These are phyloP conservation scores for Platysternon megacephalum DNA, from an alignment of 2,113 vertebrate genomes.

Conservation along the genomic window DNA sequence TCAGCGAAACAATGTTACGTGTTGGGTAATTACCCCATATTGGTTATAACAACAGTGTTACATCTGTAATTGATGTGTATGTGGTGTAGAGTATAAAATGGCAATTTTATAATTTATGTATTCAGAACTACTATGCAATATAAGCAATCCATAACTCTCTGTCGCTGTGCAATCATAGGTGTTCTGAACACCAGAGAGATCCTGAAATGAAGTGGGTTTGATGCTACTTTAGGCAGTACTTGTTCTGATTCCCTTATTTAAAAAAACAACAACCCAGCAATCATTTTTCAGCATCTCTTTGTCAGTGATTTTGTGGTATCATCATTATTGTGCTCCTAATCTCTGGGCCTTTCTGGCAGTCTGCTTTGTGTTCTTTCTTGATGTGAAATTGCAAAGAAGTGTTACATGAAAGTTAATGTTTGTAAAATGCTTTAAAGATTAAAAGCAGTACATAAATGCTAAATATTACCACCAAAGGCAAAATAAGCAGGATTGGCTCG, in stretches of 20 bases:
- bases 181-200: background rate
- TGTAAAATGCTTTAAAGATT: conserved; percentile 57
- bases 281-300: conserved; percentile 7
- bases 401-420: background rate
- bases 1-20: background rate
- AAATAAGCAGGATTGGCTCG: conserved; percentile 30
- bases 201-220: background rate
- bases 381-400: conserved; percentile 37
- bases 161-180: background rate
- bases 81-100: background rate
- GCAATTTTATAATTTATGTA: background rate
- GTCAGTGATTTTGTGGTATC: conserved; percentile 3
- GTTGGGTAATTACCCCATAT: background rate
- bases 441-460: conserved; percentile 39
- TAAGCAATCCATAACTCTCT: accelerated
- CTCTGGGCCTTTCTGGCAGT: background rate
- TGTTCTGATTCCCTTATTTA: conserved; percentile 7
- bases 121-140: background rate
- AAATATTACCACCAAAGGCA: conserved; percentile 63
- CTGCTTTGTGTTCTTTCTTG: conserved; percentile 27
- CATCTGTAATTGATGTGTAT: background rate
- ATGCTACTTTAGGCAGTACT: background rate
- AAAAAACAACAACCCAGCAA: background rate
- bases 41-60: background rate
- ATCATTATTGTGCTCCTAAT: conserved; percentile 35